Evolutionary conservation across 2,113 vertebrate species (phyloP).

Genomic region (Vicugna pacos): DNA sequence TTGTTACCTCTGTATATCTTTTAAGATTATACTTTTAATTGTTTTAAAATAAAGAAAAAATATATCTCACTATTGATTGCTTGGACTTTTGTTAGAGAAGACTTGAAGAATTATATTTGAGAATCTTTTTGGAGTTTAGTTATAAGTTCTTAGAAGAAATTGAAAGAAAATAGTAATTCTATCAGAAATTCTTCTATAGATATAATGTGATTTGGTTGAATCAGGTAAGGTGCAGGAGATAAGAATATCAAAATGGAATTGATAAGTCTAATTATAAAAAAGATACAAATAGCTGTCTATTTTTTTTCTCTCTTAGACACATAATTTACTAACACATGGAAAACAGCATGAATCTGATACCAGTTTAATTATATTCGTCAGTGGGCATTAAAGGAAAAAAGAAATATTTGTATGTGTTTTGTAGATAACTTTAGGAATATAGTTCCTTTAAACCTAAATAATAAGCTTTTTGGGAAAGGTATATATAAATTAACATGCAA

Average conservation of each 20-base stretch:
- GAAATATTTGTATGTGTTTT: background rate
- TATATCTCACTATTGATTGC: background rate
- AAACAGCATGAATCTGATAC: background rate
- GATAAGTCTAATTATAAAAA: background rate
- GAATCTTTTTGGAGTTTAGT: constrained; percentile 21
- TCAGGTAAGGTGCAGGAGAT: background rate
- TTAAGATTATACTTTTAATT: background rate
- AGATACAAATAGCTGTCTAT: background rate
- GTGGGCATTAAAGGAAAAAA: background rate
- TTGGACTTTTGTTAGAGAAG: constrained; percentile 11
- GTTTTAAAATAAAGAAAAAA: background rate
- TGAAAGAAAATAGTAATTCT: constrained; percentile 43
- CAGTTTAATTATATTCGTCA: background rate
- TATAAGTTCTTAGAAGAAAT: constrained; percentile 49
- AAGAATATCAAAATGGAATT: background rate
- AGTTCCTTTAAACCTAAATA: background rate
- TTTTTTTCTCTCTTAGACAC: background rate
- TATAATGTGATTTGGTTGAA: constrained; percentile 39
- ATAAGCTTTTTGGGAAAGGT: background rate
- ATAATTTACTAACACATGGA: background rate
- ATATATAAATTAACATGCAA: background rate
- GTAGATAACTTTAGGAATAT: background rate
- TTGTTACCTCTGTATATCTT: background rate
- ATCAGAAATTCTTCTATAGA: background rate
- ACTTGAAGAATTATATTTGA: constrained; percentile 37